A percentile compares a stretch with the other conserved stretches of the same genome.
phyloP scores from a whole-genome alignment of 2,113 vertebrate genomes.

The Zingel zingel region DNA sequence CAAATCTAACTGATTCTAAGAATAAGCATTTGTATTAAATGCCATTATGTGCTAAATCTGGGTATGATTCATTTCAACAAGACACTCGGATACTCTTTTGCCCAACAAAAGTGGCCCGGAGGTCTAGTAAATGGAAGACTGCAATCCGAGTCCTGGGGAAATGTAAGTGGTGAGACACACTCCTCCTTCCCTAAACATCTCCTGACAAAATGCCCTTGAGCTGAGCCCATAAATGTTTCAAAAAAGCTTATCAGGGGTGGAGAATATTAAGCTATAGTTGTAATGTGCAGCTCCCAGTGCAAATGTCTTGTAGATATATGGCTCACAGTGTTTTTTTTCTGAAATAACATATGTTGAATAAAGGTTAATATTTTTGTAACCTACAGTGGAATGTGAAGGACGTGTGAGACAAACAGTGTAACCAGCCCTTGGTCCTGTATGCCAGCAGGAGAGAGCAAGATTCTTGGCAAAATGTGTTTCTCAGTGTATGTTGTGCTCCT shows the following conservation, averaged over 20 bases:
- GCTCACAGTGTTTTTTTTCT: neutral
- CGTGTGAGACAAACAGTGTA: neutral
- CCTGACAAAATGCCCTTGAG: constrained; percentile 23
- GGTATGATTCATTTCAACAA: constrained; percentile 4
- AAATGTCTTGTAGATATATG: neutral
- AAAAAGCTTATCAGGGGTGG: constrained; percentile 11
- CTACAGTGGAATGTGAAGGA: neutral
- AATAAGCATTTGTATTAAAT: neutral
- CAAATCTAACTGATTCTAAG: neutral
- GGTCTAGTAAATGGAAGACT: constrained; percentile 18
- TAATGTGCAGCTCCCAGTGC: neutral
- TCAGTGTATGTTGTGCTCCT: constrained; percentile 46
- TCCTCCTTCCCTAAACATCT: constrained; percentile 3
- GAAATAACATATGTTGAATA: too few species aligned
- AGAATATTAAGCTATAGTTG: neutral
- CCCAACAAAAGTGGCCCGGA: neutral
- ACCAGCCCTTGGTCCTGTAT: neutral
- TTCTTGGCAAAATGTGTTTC: constrained; percentile 35
- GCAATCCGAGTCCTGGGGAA: constrained; percentile 13
- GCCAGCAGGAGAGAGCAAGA: neutral
- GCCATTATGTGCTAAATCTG: neutral
- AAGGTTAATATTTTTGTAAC: neutral
- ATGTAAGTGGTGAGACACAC: neutral
- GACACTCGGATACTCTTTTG: neutral
- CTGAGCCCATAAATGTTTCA: constrained; percentile 10